Base-by-base conservation (phyloP, 1,140 invertebrate genomes). In the Kradibia gibbosae region DNA sequence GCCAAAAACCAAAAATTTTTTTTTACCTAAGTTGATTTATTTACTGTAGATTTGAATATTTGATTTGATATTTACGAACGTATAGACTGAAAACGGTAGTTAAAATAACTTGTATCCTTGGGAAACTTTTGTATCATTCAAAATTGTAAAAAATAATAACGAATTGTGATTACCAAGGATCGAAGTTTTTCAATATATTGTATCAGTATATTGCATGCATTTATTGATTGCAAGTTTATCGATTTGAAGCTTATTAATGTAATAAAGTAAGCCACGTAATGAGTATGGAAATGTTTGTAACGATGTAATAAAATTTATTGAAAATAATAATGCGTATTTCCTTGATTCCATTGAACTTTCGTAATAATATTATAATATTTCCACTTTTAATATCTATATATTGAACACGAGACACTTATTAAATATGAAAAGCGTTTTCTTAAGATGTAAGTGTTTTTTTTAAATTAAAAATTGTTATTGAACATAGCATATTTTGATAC, bases 221-320 rank as follows among this genome's bases (percentile, higher is more conserved):
- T 74, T 75, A 75, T 34, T 20, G 17, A 13, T 53, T 34, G 48
- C 3, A 25, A 36, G 31, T 20, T 36, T 34, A 65, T 36, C 13
- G 31, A 36, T 7, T 13, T 17, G 20, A 36, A 65, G 60, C 31
- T 36, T 36, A 65, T 65, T 31, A 72, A 31, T 50, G 31, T 72
- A 22, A n/a, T n/a, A 72, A 53, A 4, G 5, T 36, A 7, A 45
- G 50, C 20, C 3, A 22, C n/a, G 45, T 34, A 25, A 53, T 60
- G 25, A 50, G 36, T 17, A 48, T 42, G 55, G 34, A 71, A 71
- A 13, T 55, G 80, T 76, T 48, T 81, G 48, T 48, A 76, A 74
- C 42, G 57, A 76, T 81, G 50, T 81, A 81, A 81, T 76, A 76
- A 81, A 81, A 81, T 60, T 76, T 71, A 76, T 81, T 76, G n/a